Evolutionary conservation across 2,888 invertebrate species (phyloP).

Genomic region (Erebia palarica): DNA sequence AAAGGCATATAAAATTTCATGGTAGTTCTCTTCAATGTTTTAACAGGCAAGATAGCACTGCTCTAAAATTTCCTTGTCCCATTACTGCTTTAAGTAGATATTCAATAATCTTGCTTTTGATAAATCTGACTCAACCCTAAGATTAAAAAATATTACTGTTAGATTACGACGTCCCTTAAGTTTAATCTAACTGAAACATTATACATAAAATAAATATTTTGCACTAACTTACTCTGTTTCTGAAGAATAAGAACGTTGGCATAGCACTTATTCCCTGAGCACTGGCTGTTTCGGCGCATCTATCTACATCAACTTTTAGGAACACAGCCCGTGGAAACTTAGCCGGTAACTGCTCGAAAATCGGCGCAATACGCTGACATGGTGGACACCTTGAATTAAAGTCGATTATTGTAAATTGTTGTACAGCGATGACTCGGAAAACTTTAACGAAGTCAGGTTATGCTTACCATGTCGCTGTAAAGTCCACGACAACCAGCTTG

Average conservation of each 20-base stretch:
- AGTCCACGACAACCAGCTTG: slow-evolving; percentile 96
- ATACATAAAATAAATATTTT: background rate
- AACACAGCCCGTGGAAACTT: slow-evolving; percentile 96
- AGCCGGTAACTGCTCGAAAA: slow-evolving; percentile 93
- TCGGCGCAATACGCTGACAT: slow-evolving; percentile 96
- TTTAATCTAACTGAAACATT: background rate
- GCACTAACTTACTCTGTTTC: slow-evolving; percentile 85
- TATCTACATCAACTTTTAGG: slow-evolving; percentile 97
- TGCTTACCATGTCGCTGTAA: slow-evolving; percentile 94
- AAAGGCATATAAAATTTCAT: too few species aligned
- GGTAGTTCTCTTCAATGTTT: too few species aligned
- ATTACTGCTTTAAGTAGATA: too few species aligned
- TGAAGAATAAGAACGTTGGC: slow-evolving; percentile 99
- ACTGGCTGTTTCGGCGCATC: slow-evolving; percentile 93
- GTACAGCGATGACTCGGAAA: slow-evolving; percentile 61
- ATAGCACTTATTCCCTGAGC: slow-evolving; percentile 96
- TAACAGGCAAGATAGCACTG: too few species aligned
- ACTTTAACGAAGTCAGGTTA: slow-evolving; percentile 55
- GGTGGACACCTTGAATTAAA: slow-evolving; percentile 94
- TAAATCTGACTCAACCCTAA: too few species aligned
- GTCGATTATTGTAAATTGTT: background rate
- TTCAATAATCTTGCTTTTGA: too few species aligned
- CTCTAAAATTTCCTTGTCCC: too few species aligned
- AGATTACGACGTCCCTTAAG: too few species aligned
- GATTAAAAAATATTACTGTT: too few species aligned